phyloP scores from a whole-genome alignment of 2,888 invertebrate genomes.

The Mycalesis mineus region DNA sequence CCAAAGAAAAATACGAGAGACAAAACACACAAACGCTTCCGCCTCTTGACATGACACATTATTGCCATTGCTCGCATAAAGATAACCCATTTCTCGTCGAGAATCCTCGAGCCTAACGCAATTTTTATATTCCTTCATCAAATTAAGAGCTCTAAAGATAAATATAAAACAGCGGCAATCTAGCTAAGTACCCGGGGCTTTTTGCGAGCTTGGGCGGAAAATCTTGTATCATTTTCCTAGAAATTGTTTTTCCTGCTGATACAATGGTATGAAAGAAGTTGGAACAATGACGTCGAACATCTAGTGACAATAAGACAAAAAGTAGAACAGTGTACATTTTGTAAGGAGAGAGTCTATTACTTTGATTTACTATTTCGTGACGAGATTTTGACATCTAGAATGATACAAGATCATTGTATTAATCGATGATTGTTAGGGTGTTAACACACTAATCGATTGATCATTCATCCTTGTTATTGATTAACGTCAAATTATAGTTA shows the following conservation, averaged over 20 bases:
- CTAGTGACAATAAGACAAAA: constrained; percentile 10
- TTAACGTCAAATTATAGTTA: too few species aligned
- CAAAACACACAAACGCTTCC: background rate
- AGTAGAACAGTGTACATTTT: constrained; percentile 6
- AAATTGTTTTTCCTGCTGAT: constrained; percentile 8
- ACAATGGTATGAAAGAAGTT: constrained; percentile 13
- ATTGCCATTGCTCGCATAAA: constrained; percentile 18
- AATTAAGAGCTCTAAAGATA: constrained; percentile 56
- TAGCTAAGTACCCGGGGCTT: constrained; percentile 46
- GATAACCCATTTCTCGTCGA: constrained; percentile 13
- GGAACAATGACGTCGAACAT: constrained; percentile 16
- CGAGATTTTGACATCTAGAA: background rate
- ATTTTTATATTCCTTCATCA: constrained; percentile 64
- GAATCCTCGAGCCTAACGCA: constrained; percentile 43
- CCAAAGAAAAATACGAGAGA: background rate
- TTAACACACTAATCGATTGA: too few species aligned
- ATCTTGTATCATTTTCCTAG: constrained; percentile 46
- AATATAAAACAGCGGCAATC: constrained; percentile 55
- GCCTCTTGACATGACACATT: constrained; percentile 13
- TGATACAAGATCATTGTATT: background rate
- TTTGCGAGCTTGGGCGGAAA: constrained; percentile 47
- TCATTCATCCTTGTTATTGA: too few species aligned
- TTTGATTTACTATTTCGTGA: constrained; percentile 5
- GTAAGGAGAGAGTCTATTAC: constrained; percentile 7
- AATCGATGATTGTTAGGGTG: too few species aligned